Percentiles rank a stretch among this genome's conserved stretches.
phyloP scores from a whole-genome alignment of 2,797 vertebrate species.

The Phrynocephalus guinanensis region DNA sequence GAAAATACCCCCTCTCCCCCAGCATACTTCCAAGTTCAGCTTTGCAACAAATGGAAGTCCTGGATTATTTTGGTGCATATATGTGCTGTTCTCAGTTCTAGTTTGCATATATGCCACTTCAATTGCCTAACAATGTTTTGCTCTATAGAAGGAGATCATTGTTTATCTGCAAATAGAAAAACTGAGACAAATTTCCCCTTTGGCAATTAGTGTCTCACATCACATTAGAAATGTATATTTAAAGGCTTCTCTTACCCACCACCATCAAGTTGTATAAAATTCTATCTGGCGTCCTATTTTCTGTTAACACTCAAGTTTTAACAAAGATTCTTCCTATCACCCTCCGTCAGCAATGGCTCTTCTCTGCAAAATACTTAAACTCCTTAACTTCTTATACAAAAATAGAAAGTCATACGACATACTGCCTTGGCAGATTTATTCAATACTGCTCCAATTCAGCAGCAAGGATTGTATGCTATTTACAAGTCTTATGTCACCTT shows the following conservation, averaged over 20 bases:
- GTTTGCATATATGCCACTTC: neutral
- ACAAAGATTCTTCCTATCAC: slow-evolving; percentile 26
- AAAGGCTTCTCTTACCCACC: slow-evolving; percentile 26
- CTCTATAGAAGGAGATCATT: neutral
- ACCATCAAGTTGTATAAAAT: slow-evolving; percentile 33
- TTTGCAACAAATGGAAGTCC: slow-evolving; percentile 31
- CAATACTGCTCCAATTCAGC: slow-evolving; percentile 43
- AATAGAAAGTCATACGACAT: slow-evolving; percentile 24
- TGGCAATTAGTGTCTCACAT: slow-evolving; percentile 40
- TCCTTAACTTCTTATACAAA: slow-evolving; percentile 48
- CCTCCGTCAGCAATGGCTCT: slow-evolving; percentile 6
- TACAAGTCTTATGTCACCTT: slow-evolving; percentile 38
- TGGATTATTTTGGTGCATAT: neutral
- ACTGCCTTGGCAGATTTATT: slow-evolving; percentile 30
- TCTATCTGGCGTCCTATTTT: slow-evolving; percentile 3
- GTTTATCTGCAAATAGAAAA: rapidly evolving
- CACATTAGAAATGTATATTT: slow-evolving; percentile 27
- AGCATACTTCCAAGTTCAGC: neutral
- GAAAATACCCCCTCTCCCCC: neutral
- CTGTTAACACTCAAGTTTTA: slow-evolving; percentile 28
- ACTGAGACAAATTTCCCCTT: slow-evolving; percentile 42
- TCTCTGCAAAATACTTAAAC: slow-evolving; percentile 48
- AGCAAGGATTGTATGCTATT: slow-evolving; percentile 16
- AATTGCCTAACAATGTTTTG: neutral
- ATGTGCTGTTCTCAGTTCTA: slow-evolving; percentile 1